Base-by-base conservation (phyloP, 2,888 invertebrate species). In the Microctonus hyperodae region DNA sequence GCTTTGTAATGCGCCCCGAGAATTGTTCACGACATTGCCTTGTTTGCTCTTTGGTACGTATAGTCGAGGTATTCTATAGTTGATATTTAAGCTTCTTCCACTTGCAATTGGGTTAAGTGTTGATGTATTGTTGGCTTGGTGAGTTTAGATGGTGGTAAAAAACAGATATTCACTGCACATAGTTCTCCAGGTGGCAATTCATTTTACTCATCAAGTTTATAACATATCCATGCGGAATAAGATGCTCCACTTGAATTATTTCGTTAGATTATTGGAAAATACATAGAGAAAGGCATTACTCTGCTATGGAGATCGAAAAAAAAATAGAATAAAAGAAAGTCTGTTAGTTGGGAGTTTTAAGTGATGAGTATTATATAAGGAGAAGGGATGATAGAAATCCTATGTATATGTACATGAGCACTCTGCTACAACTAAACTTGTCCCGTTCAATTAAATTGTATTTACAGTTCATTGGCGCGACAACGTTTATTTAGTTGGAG, bases 401-500 rank as follows among this genome's bases (percentile, higher is more conserved):
- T 22, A 35, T 25, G n/a, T 11, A 48, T 50, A 33, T 31, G 33
- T 31, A 50, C 9, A 31, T 20, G 33, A 16, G 23, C 51, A 13
- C 37, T 37, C 16, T 33, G 37, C 37, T 62, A 62, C 62, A 37
- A 37, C 62, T 62, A 6, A 13, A 33, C 51, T 35, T 62, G 51
- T 62, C 51, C 35, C 62, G 25, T 51, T 62, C 62, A 62, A 62
- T 62, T 62, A 62, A 33, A 62, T 53, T 51, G 51, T 53, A 51
- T 35, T 25, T 33, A 28, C 31, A 31, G 53, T 53, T 59, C 28
- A 9, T 55, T 44, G 31, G 33, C 31, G 60, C 31, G 60, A 50
- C 23, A 28, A 31, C 20, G 48, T 48, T 50, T 20, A 28, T 50
- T 60, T 60, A 48, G 50, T 22, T 33, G 22, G 33, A 20, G 31